Evolutionary conservation across 2,888 invertebrate genomes (phyloP).

Genomic region (Acronicta leporina): DNA sequence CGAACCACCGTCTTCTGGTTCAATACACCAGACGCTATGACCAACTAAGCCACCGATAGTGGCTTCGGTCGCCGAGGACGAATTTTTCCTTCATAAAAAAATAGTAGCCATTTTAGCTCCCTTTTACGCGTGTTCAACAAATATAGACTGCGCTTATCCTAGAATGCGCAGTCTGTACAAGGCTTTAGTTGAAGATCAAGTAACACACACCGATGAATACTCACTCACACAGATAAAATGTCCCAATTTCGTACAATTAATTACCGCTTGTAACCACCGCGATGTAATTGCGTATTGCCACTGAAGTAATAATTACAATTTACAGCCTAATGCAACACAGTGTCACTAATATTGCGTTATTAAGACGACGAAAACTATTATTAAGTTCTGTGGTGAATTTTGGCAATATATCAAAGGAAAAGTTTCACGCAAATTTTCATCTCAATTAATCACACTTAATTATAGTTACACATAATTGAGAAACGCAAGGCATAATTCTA

Average conservation of each 20-base stretch:
- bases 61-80: too few species aligned
- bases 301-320: constrained; percentile 15
- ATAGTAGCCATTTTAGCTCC: too few species aligned
- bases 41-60: too few species aligned
- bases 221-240: background rate
- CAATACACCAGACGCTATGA: too few species aligned
- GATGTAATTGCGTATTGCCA: constrained; percentile 10
- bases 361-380: background rate
- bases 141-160: too few species aligned
- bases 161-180: too few species aligned
- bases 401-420: background rate
- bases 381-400: background rate
- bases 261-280: constrained; percentile 18
- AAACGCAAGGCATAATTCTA: too few species aligned
- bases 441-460: background rate
- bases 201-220: too few species aligned
- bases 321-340: constrained; percentile 4
- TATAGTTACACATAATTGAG: background rate
- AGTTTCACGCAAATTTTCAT: background rate
- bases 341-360: background rate
- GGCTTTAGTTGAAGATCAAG: too few species aligned
- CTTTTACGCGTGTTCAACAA: too few species aligned
- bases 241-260: constrained; percentile 44
- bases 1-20: too few species aligned
- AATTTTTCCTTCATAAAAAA: too few species aligned